Evolutionary conservation across 2,113 vertebrate species (phyloP).

Genomic region (Porphyrio hochstetteri): DNA sequence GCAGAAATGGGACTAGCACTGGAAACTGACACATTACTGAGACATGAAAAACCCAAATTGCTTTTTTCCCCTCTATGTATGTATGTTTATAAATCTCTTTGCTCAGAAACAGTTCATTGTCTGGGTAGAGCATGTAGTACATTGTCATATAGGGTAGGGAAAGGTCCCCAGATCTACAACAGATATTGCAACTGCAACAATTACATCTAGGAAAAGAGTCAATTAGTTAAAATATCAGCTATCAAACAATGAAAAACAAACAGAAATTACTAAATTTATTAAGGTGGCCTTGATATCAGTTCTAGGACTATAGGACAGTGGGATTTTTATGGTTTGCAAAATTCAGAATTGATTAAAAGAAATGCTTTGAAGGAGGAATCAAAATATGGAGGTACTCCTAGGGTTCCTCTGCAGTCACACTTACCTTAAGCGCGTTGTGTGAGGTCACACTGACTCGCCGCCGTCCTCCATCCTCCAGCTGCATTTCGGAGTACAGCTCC

Average conservation of each 20-base stretch:
- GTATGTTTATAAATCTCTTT: background rate
- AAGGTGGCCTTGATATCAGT: background rate
- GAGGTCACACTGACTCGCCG: slow-evolving; percentile 87
- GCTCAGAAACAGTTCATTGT: background rate
- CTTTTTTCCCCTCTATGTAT: rapidly evolving
- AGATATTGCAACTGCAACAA: background rate
- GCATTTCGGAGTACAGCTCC: slow-evolving; percentile 96
- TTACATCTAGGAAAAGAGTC: rapidly evolving
- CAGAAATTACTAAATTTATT: background rate
- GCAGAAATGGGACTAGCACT: background rate
- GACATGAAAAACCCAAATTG: background rate
- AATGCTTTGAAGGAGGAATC: background rate
- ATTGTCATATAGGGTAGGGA: background rate
- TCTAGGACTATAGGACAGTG: rapidly evolving
- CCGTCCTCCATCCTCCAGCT: slow-evolving; percentile 89
- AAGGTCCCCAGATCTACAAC: background rate
- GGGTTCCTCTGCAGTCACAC: background rate
- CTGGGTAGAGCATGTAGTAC: background rate
- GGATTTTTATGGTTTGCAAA: background rate
- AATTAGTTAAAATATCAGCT: background rate
- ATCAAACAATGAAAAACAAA: background rate
- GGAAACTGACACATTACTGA: background rate
- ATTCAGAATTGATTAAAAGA: background rate
- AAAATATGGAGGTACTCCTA: background rate
- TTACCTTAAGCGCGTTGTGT: slow-evolving; percentile 94